Evolutionary conservation across 2,888 invertebrate genomes (phyloP), one percentile per base, ranked within the genome.

Genomic region (Dicyrtoma fusca): DNA sequence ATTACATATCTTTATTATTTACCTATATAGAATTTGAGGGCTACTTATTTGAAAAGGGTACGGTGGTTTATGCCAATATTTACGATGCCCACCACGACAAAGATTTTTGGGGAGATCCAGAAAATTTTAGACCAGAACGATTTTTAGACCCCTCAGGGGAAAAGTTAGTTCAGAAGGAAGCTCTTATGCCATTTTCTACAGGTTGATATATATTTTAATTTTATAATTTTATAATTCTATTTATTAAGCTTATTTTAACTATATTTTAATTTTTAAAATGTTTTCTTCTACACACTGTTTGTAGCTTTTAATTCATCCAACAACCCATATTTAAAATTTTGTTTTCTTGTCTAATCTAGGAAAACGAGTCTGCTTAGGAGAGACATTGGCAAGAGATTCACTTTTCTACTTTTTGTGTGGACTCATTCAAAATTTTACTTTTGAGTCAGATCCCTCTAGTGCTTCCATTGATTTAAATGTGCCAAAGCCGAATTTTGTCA

Each of bases 151-250:
- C 47, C 1, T 23, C 23, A 11, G 64, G 49, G 23, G 47, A 21
- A 1, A 64, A 64, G 14, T 1, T 64, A 19, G 4, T 64, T 23
- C 14, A 21, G 14, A 64, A 47, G 8, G 64, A 64, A 13, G 64
- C 64, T 23, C 25, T 64, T 10, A 64, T 64, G 64, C 64, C 64
- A 13, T 64, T 64, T 64, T 19, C 64, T n/a, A 47, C 64, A 49
- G 64, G 64, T 64, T n/a, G n/a, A n/a, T n/a, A 59, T 23, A 21
- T 21, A 6, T 21, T 55, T 55, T 14, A 23, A 11, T 23, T 55
- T 5, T 55, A 1, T 10, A 6, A 1, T 23, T 21, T 6, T 6
- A n/a, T 4, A 49, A 49, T 49, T 14, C 8, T 34, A 5, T 49
- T n/a, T 49, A 11, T 49, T 49, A 4, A n/a, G 11, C 17, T 6